Percentiles rank a stretch among this genome's conserved stretches.
These are phyloP conservation scores for Microcebus griseorufus DNA, from an alignment of 2,113 vertebrate genomes.

Conservation along the genomic window DNA sequence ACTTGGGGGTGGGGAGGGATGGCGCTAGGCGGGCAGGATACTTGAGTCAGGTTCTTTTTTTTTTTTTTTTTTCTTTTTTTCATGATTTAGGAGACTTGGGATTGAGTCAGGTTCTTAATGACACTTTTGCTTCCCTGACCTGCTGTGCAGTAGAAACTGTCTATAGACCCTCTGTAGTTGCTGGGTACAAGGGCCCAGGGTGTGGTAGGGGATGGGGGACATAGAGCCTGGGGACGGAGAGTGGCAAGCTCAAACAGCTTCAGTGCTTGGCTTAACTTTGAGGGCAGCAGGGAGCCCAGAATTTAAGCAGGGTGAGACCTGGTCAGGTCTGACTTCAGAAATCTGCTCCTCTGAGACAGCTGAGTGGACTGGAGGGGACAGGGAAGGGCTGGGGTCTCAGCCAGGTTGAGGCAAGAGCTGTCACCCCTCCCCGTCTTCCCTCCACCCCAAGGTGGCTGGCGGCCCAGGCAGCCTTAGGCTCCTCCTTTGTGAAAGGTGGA, in stretches of 20 bases:
- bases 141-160: not conserved
- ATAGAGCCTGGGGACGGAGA: not conserved
- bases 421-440: too few relatives aligned
- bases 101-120: not conserved
- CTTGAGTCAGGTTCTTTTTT: not conserved
- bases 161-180: not conserved
- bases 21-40: not conserved
- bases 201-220: not conserved
- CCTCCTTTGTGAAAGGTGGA: not conserved
- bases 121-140: not conserved
- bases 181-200: not conserved
- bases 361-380: not conserved
- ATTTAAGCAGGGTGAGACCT: not conserved
- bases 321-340: not conserved
- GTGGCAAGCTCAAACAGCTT: not conserved
- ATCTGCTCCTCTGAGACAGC: not conserved
- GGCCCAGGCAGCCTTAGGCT: not conserved
- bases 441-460: not conserved
- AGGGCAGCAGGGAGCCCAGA: not conserved
- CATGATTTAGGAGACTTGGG: too few relatives aligned
- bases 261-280: not conserved
- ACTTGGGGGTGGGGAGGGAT: not conserved
- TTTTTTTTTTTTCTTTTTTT: too few relatives aligned
- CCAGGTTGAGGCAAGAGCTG: not conserved
- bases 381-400: not conserved